Percentiles rank a stretch among this genome's conserved stretches.
These are phyloP conservation scores for Odontamblyopus rebecca DNA, from an alignment of 2,797 vertebrate species.

Conservation along the genomic window DNA sequence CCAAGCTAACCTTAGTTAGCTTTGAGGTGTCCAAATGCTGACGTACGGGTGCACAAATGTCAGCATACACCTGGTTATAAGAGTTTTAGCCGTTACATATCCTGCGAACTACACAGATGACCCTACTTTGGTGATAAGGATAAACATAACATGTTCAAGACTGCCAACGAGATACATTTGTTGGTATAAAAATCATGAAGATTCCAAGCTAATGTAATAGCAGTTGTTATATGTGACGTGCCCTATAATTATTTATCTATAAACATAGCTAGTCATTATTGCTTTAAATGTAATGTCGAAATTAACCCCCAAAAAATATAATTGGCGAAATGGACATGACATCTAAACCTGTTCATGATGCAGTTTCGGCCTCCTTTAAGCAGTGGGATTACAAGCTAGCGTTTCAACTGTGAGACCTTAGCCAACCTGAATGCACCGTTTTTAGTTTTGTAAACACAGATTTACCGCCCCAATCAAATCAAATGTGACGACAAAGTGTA, in stretches of 20 bases:
- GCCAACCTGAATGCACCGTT: constrained; percentile 42
- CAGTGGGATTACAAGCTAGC: constrained; percentile 65
- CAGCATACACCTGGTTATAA: not conserved
- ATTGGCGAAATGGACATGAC: constrained; percentile 24
- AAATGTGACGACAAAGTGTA: no score
- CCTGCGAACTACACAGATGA: not conserved
- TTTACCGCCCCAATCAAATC: not conserved
- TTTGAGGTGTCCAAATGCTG: constrained; percentile 19
- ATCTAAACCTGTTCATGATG: constrained; percentile 56
- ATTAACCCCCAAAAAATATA: not conserved
- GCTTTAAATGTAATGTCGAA: not conserved
- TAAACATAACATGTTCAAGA: constrained; percentile 19
- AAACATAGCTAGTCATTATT: not conserved
- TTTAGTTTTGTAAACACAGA: constrained; percentile 11
- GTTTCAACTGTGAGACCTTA: constrained; percentile 38
- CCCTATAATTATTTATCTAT: constrained; percentile 9
- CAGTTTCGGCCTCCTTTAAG: constrained; percentile 63
- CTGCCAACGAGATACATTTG: constrained; percentile 13
- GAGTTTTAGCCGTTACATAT: not conserved
- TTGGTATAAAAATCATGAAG: not conserved
- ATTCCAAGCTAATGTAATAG: not conserved
- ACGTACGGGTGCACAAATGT: constrained; percentile 6
- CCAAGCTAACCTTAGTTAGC: constrained; percentile 30
- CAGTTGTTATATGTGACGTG: constrained; percentile 39
- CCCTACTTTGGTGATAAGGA: not conserved